A percentile compares a stretch with the other conserved stretches of the same genome.
phyloP scores from a whole-genome alignment of 2,797 vertebrate species.

The Enteromius afrohamiltoni region DNA sequence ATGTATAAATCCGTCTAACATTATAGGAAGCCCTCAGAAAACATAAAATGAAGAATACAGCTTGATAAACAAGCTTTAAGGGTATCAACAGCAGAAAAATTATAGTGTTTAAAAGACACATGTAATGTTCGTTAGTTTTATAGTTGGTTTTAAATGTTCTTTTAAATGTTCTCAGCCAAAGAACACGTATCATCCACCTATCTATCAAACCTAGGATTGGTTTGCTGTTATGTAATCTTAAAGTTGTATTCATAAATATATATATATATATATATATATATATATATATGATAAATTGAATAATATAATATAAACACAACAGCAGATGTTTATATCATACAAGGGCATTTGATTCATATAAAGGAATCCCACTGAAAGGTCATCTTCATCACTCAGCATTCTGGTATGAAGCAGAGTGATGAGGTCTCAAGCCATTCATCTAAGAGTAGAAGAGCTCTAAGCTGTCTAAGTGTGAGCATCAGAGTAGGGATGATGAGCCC shows the following conservation, averaged over 20 bases:
- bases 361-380: conserved; percentile 39
- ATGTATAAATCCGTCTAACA: not conserved
- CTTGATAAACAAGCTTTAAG: too few relatives aligned
- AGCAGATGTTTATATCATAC: conserved; percentile 8
- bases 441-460: conserved; percentile 52
- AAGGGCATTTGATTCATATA: not conserved
- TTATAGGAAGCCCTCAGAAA: not conserved
- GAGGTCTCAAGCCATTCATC: conserved; percentile 43
- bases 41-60: not conserved
- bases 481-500: conserved; percentile 53
- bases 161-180: too few relatives aligned
- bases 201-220: not conserved
- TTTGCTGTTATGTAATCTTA: not conserved
- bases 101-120: too few relatives aligned
- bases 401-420: conserved; percentile 28
- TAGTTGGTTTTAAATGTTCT: too few relatives aligned
- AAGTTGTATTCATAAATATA: not conserved
- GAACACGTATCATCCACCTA: too few relatives aligned
- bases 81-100: too few relatives aligned
- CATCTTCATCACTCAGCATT: conserved; percentile 31
- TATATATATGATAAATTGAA: not conserved
- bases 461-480: conserved; percentile 52
- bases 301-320: not conserved
- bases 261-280: not conserved
- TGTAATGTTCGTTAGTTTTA: too few relatives aligned